These are phyloP conservation scores for Polyommatus iphigenia DNA, from an alignment of 2,888 invertebrate species.

Conservation along the genomic window DNA sequence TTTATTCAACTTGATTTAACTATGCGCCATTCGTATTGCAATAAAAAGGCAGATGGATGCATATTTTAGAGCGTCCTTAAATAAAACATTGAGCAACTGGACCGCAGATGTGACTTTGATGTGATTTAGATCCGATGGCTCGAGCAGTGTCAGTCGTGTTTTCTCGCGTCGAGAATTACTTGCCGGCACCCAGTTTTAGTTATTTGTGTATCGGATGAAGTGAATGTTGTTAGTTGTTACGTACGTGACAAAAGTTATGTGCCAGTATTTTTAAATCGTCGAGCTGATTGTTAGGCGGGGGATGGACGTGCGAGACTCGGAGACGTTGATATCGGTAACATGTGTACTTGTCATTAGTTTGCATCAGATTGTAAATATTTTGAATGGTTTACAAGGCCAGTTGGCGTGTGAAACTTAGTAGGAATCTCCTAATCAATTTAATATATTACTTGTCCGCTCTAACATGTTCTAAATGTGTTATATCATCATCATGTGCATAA, in stretches of 20 bases:
- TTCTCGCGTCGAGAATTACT: constrained; percentile 51
- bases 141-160: constrained; percentile 49
- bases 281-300: constrained; percentile 39
- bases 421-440: constrained; percentile 31
- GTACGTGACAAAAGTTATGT: constrained; percentile 49
- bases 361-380: constrained; percentile 58
- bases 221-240: constrained; percentile 54
- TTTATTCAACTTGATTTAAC: constrained; percentile 74
- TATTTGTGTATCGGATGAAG: constrained; percentile 53
- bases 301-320: constrained; percentile 45
- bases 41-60: constrained; percentile 65
- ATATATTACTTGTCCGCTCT: neutral
- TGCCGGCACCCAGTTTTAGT: constrained; percentile 64
- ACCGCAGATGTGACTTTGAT: constrained; percentile 55
- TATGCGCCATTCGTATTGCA: constrained; percentile 77
- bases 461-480: constrained; percentile 13
- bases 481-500: constrained; percentile 15
- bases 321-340: constrained; percentile 64
- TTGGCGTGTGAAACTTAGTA: constrained; percentile 23
- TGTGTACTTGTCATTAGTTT: constrained; percentile 51
- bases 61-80: constrained; percentile 61
- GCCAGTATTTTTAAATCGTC: constrained; percentile 44
- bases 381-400: constrained; percentile 38
- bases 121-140: constrained; percentile 45
- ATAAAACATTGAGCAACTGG: constrained; percentile 53